Base-by-base conservation (phyloP, 2,888 invertebrate genomes). In the Oxytorus armatus region DNA sequence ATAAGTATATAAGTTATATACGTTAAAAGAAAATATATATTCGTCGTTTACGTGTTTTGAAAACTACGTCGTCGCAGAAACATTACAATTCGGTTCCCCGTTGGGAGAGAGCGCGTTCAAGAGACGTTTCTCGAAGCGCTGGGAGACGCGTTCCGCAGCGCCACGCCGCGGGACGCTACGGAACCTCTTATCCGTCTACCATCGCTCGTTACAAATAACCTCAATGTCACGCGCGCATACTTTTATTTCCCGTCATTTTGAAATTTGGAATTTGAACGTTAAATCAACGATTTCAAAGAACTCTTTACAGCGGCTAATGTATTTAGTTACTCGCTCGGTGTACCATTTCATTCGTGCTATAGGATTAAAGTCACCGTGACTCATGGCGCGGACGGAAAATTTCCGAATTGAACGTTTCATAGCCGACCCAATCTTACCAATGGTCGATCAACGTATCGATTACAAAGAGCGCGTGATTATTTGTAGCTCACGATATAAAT, bases 1-100 rank as follows among this genome's bases (percentile, higher is more conserved):
- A n/a, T n/a, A n/a, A n/a, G n/a, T n/a, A 29, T 7, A 63, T 39
- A 14, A 61, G 36, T 72, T 53, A 61, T 61, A 42, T 33, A 53
- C 59, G 76, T 69, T 42, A 61, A 16, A 42, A 76, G 44, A 57
- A 68, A 69, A 66, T n/a, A 61, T 76, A 68, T 74, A 66, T 76
- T 69, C 69, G 61, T 33, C 49, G 59, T 69, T 59, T 65, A 66
- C 65, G 73, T 73, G 49, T 77, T 73, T 65, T 33, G 53, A 69
- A 76, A 76, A 73, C 47, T 44, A 59, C 36, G 66, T 16, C 57
- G 65, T 36, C 36, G 21, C 53, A 39, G 47, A 33, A 47, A 77
- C 70, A 65, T 73, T 77, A 70, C 42, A 23, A 29, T 8, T n/a
- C 29, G 39, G 25, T 25, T 55, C 42, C 59, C 69, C 79, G 36